These are phyloP conservation scores for Hydroisotoma schaefferi DNA, from an alignment of 2,888 invertebrate genomes.

Conservation along the genomic window DNA sequence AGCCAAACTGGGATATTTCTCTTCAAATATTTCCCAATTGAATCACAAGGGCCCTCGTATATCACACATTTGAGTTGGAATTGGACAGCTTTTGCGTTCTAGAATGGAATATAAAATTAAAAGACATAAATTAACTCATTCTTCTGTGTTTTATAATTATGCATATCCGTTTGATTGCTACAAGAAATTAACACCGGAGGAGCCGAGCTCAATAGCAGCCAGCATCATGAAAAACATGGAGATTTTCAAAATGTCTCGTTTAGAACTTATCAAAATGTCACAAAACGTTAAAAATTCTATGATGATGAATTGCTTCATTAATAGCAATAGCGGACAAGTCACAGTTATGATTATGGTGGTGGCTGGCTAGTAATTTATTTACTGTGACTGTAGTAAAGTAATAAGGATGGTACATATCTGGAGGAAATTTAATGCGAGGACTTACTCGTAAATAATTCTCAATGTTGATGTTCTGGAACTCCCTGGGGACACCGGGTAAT, in stretches of 20 bases:
- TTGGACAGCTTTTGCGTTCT: constrained; percentile 46
- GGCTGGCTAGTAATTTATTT: no score
- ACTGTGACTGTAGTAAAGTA: no score
- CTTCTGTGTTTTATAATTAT: no score
- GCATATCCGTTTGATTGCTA: no score
- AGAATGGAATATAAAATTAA: constrained; percentile 12
- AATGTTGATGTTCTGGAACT: constrained; percentile 48
- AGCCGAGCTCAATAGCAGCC: no score
- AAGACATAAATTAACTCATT: not conserved
- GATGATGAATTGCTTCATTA: no score
- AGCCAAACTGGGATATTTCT: constrained; percentile 29
- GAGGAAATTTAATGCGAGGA: not conserved
- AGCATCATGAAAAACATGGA: no score
- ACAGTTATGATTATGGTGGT: not conserved
- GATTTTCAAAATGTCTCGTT: not conserved
- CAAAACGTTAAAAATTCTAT: no score
- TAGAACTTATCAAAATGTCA: not conserved
- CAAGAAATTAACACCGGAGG: no score
- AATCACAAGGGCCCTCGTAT: constrained; percentile 42
- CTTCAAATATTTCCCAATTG: constrained; percentile 35
- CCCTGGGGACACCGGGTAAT: constrained; percentile 32
- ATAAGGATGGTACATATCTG: not conserved
- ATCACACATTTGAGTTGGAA: constrained; percentile 48
- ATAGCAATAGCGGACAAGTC: not conserved
- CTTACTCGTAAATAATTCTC: constrained; percentile 47